These are phyloP conservation scores for Acrossocheilus wenchowensis DNA, from an alignment of 2,797 vertebrate species.

Conservation along the genomic window DNA sequence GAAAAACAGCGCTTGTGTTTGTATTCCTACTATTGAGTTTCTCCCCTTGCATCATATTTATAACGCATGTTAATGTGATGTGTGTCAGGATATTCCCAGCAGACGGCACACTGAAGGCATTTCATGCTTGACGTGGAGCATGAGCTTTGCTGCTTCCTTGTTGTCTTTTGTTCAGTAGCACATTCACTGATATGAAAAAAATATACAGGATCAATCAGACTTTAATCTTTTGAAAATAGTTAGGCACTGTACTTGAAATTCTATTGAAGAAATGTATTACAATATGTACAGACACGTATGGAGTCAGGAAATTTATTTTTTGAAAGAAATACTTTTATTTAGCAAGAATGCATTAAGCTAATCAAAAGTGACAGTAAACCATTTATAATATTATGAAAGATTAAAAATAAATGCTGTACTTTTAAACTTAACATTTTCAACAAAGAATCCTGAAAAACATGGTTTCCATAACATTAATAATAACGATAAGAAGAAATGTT, in stretches of 20 bases:
- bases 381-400: not conserved
- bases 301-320: not conserved
- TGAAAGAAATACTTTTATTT: not conserved
- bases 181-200: not conserved
- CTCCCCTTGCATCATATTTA: slow-evolving; percentile 26
- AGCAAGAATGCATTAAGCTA: not conserved
- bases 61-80: slow-evolving; percentile 29
- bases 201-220: not conserved
- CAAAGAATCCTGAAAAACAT: not conserved
- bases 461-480: not conserved
- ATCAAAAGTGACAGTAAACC: not conserved
- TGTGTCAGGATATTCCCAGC: slow-evolving; percentile 31
- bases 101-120: not conserved
- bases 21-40: slow-evolving; percentile 21
- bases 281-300: not conserved
- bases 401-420: not conserved
- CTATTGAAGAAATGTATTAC: not conserved
- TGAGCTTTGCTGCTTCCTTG: slow-evolving; percentile 18
- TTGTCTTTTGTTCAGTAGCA: slow-evolving; percentile 33
- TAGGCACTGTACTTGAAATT: not conserved
- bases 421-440: not conserved
- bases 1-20: not conserved
- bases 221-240: not conserved
- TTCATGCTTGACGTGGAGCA: slow-evolving; percentile 27
- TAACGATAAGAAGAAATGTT: not conserved